Base-by-base conservation (phyloP, 2,888 invertebrate genomes). In the Lamellibrachia satsuma region DNA sequence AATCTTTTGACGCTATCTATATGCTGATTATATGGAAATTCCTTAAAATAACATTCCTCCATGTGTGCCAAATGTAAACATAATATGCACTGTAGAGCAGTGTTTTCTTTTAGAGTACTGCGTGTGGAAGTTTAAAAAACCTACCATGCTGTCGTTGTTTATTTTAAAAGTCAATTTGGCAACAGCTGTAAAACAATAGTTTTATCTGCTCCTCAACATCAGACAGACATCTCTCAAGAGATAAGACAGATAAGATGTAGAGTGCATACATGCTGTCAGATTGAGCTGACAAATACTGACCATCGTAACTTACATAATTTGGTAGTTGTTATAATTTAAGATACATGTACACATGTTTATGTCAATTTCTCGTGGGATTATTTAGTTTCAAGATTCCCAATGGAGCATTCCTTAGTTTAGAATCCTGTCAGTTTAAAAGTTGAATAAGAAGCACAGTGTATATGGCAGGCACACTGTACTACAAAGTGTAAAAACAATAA, bases 11-110 rank as follows among this genome's bases (percentile, higher is more conserved):
- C 3, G 22, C 75, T 22, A 75, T 75, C 22, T 75, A n/a, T n/a
- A 75, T 22, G n/a, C 75, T 75, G 75, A 75, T 75, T 75, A 75
- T 75, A 11, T 75, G 75, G 75, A 75, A 75, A 75, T 75, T 75
- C n/a, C 75, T 75, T 75, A 22, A n/a, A 75, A 75, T 75, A 75
- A 75, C 75, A 75, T 75, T 75, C 75, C 75, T 22, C 6, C 22
- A 15, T 6, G 6, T 11, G 22, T 75, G 75, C 75, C 75, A 75
- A 4, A 22, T 75, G 75, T n/a, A 75, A 75, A 75, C 75, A 75
- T 75, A 22, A 22, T 15, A 6, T 11, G 22, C 75, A 75, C 55
- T 8, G 9, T 2, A 11, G 22, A 75, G 6, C 15, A 22, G 15
- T 75, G 75, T 75, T 75, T 75, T 75, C n/a, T 6, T 75, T 6